These are phyloP conservation scores for Hippocampus kuda DNA, from an alignment of 2,797 vertebrate species.

Conservation along the genomic window DNA sequence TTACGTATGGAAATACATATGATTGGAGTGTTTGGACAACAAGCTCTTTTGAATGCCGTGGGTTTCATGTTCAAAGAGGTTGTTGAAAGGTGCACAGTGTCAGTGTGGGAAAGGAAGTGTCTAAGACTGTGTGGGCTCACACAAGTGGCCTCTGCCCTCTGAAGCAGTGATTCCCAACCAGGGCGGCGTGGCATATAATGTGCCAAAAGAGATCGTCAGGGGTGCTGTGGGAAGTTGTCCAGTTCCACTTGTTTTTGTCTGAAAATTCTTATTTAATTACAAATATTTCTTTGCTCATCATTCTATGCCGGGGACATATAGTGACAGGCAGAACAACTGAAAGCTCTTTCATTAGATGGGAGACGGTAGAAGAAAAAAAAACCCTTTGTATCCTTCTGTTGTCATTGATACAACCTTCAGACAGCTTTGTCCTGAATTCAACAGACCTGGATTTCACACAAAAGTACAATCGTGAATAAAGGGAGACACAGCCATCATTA, in stretches of 20 bases:
- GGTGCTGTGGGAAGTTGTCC: background rate
- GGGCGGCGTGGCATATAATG: background rate
- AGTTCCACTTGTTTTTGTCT: background rate
- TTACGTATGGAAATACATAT: background rate
- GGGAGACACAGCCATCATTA: too few relatives aligned
- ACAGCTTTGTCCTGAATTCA: too few relatives aligned
- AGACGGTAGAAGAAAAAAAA: too few relatives aligned
- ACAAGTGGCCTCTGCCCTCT: slow-evolving; percentile 44
- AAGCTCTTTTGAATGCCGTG: slow-evolving; percentile 19
- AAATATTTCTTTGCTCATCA: background rate
- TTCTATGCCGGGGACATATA: background rate
- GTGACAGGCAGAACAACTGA: too few relatives aligned
- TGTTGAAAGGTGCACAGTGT: slow-evolving; percentile 23
- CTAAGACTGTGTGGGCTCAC: slow-evolving; percentile 33
- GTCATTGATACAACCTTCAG: too few relatives aligned
- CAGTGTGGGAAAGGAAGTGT: slow-evolving; percentile 47
- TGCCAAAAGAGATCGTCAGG: background rate
- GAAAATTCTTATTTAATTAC: background rate
- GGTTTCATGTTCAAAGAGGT: slow-evolving; percentile 31
- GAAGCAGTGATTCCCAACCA: background rate
- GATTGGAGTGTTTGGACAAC: slow-evolving; percentile 24
- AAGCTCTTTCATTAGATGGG: too few relatives aligned
- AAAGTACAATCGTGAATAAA: too few relatives aligned
- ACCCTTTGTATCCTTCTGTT: too few relatives aligned
- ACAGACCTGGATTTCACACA: too few relatives aligned